Conservation (phyloP, 2,888 invertebrate species). For the Lasioglossum lativentre region DNA sequence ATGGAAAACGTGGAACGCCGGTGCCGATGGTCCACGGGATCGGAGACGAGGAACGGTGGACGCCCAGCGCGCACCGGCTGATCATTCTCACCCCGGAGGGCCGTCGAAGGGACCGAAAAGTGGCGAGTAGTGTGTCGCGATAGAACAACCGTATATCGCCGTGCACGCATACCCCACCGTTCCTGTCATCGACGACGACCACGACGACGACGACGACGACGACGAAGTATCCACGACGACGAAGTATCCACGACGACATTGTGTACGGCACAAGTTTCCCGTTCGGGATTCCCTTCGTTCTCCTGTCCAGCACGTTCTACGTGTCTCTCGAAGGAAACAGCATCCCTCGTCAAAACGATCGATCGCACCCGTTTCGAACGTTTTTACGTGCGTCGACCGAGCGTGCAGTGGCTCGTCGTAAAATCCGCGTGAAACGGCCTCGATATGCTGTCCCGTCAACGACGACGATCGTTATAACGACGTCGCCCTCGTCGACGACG, state of each 20-base stretch:
- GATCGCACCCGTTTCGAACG: constrained; percentile 39
- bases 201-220: background rate
- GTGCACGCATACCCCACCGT: background rate
- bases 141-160: background rate
- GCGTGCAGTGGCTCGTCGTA: constrained; percentile 1
- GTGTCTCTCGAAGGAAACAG: constrained; percentile 9
- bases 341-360: constrained; percentile 41
- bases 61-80: constrained; percentile 56
- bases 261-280: too few species aligned
- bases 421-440: constrained; percentile 47
- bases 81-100: constrained; percentile 28
- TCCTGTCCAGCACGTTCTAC: background rate
- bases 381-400: constrained; percentile 9
- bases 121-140: constrained; percentile 12
- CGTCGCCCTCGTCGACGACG: constrained; percentile 64
- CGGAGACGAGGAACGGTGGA: constrained; percentile 42
- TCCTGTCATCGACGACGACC: constrained; percentile 50
- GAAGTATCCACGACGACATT: background rate
- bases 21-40: constrained; percentile 35
- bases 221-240: background rate
- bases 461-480: constrained; percentile 64
- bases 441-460: constrained; percentile 58
- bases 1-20: constrained; percentile 48
- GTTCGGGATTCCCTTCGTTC: background rate
- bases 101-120: too few species aligned